Evolutionary conservation across 2,797 vertebrate genomes (phyloP), one percentile per base, ranked within the genome.

Genomic region (Coregonus sp.): DNA sequence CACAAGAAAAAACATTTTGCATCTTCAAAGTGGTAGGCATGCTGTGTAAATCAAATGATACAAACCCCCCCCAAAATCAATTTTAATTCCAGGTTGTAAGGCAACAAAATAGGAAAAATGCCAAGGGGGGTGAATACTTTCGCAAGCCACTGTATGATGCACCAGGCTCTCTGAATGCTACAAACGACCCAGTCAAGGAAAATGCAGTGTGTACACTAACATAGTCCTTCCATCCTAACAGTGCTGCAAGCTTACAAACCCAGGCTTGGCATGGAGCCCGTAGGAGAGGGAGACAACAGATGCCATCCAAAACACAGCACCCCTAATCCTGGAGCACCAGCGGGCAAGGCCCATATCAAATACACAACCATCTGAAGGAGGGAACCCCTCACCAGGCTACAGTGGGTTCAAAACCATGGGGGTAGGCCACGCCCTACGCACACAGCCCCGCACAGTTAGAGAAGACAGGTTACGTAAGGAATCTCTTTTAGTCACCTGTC

Each of bases 191-290:
- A 86, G 73, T 82, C 81, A 88, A 87, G 84, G 84, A 86, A 81
- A 89, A 83, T 56, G 82, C 86, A 77, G 73, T 70, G 77, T 0
- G 65, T 84, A 61, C 20, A 61, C 59, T 61, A 87, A 88, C 88
- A 84, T 89, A 88, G 77, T 83, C 82, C 84, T 82, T 87, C 84
- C 85, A 87, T 91, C 88, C 91, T 89, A 91, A 80, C 86, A 81
- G 76, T 79, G 12, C 80, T 89, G 89, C 90, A 87, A 88, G 89
- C 89, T 91, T 89, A 92, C 89, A 90, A 92, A 90, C 89, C 85
- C 84, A 83, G 73, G 82, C 80, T 87, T 94, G 92, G 92, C 91
- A 75, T 15, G 74, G 71, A 78, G 91, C 92, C 92, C 83, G 75
- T 89, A 85, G 74, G 78, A 89, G 80, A 81, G 77, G 78, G 85